A percentile compares a stretch with the other conserved stretches of the same genome.
Evolutionary conservation across 2,797 vertebrate species (phyloP).

Genomic region (Rhabdomys pumilio): DNA sequence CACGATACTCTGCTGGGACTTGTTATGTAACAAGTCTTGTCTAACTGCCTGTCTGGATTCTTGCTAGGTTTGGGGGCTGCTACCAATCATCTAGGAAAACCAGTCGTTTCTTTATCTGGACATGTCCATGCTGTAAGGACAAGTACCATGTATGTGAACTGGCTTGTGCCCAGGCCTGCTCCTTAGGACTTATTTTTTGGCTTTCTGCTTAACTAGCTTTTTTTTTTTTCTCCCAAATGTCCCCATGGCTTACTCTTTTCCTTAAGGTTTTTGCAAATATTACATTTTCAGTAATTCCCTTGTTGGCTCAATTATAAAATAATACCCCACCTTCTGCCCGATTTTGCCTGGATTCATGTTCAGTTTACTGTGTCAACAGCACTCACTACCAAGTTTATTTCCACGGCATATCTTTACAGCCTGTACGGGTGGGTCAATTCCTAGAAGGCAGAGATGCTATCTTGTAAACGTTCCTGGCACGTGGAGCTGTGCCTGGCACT

Average conservation of each 20-base stretch:
- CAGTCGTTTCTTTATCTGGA: background rate
- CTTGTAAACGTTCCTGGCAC: background rate
- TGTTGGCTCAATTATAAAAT: background rate
- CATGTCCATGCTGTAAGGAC: background rate
- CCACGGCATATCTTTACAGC: background rate
- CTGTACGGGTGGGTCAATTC: background rate
- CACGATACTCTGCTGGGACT: background rate
- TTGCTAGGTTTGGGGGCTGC: background rate
- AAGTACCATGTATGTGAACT: background rate
- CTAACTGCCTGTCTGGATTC: background rate
- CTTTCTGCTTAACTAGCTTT: background rate
- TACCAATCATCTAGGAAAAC: background rate
- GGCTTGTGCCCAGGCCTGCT: background rate
- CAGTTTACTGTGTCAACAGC: constrained; percentile 11
- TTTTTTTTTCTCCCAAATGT: background rate
- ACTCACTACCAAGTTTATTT: background rate
- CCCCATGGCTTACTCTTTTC: background rate
- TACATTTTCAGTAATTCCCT: constrained; percentile 1
- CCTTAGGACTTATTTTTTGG: background rate
- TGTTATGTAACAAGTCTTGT: background rate
- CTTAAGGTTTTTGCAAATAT: background rate
- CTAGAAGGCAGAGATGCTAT: background rate
- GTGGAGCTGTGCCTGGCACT: background rate
- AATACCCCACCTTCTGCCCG: background rate
- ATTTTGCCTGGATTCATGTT: background rate